Percentiles rank a stretch among this genome's conserved stretches.
These are phyloP conservation scores for Schizaphis graminum DNA, from an alignment of 2,888 invertebrate genomes.

Conservation along the genomic window DNA sequence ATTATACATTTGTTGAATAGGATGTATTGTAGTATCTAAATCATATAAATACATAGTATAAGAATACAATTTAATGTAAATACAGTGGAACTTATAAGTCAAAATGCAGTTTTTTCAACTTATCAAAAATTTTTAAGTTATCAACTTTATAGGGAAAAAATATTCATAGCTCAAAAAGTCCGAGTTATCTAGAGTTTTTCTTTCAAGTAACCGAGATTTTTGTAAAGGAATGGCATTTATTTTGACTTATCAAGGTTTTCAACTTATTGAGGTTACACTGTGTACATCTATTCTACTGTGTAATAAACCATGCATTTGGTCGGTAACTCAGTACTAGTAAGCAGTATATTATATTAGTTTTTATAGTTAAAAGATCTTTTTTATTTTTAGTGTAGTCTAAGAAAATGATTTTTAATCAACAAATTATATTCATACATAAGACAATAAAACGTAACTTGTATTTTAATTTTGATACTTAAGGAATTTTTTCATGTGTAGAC, in stretches of 20 bases:
- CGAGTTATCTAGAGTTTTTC: no score
- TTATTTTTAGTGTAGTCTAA: not conserved
- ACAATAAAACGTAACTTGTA: not conserved
- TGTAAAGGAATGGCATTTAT: not conserved
- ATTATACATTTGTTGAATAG: conserved; percentile 70
- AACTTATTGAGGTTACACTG: no score
- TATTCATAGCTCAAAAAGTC: no score
- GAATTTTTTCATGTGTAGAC: no score
- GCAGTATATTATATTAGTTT: not conserved
- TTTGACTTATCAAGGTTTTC: no score
- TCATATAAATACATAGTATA: conserved; percentile 49
- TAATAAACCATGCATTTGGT: not conserved
- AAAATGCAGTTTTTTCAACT: no score
- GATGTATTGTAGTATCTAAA: conserved; percentile 70
- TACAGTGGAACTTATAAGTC: not conserved
- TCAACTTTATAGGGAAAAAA: no score
- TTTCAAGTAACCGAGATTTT: no score
- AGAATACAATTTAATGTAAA: conserved; percentile 18
- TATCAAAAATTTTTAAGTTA: no score
- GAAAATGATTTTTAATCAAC: not conserved
- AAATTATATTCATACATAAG: not conserved
- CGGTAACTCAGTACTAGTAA: not conserved
- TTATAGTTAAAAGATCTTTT: not conserved
- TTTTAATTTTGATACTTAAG: not conserved
- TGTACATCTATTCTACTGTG: no score